phyloP scores from a whole-genome alignment of 2,888 invertebrate species.

The Loripinus fragilis region DNA sequence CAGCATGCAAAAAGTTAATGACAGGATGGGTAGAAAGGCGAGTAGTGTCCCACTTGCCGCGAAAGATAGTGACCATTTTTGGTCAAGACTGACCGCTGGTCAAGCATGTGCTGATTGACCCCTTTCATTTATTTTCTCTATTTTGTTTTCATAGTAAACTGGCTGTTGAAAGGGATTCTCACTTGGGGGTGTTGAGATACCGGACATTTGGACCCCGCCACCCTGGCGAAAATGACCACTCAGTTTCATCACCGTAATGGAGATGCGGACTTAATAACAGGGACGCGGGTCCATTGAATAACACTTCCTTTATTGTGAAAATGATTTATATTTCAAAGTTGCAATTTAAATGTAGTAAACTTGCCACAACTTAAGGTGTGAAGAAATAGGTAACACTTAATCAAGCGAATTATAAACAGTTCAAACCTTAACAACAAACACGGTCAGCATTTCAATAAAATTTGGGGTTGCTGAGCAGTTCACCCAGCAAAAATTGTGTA shows the following conservation, averaged over 20 bases:
- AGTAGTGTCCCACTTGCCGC: constrained; percentile 42
- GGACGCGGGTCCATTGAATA: constrained; percentile 13
- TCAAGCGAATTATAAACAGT: background rate
- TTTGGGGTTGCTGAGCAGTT: no score
- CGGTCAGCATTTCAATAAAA: no score
- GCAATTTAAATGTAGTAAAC: constrained; percentile 2
- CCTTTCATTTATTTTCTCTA: constrained; percentile 44
- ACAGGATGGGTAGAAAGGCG: constrained; percentile 57
- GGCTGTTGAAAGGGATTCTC: constrained; percentile 47
- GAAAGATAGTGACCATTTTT: constrained; percentile 24
- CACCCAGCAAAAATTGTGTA: no score
- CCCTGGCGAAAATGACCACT: constrained; percentile 16
- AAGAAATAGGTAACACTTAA: constrained; percentile 10
- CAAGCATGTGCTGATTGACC: constrained; percentile 49
- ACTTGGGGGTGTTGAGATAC: constrained; percentile 33
- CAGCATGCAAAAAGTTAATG: constrained; percentile 20
- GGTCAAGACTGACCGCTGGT: constrained; percentile 31
- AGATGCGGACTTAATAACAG: constrained; percentile 61
- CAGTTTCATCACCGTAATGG: constrained; percentile 34
- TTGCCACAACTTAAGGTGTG: constrained; percentile 9
- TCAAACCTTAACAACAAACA: background rate
- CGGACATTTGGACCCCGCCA: constrained; percentile 18
- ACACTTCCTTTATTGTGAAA: constrained; percentile 9
- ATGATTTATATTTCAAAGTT: constrained; percentile 1
- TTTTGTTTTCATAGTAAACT: constrained; percentile 51